Evolutionary conservation across 2,888 invertebrate species (phyloP), one percentile per base, ranked within the genome.

Genomic region (Ophioninae sp.): DNA sequence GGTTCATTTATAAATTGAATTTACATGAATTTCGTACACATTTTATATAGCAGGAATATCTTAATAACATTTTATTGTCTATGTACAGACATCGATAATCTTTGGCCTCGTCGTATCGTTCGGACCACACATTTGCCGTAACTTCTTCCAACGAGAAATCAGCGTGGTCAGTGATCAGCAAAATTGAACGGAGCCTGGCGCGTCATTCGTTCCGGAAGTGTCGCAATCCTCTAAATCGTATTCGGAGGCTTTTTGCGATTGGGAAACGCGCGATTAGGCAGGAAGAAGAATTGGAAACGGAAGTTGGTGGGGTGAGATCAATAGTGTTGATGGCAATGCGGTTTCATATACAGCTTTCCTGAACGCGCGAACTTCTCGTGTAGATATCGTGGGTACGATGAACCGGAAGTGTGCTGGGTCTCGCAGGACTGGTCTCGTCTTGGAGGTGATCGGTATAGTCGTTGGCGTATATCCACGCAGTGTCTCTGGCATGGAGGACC

Each of bases 271-370:
- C 10, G 59, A 56, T 51, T 56, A 67, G 41, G 64, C 39, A 44
- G 59, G 51, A 51, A 51, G 81, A 64, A 68, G 64, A 23, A 77
- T 73, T 68, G 61, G 67, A 79, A 61, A 61, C 67, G 79, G 81
- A 79, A 76, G 79, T 76, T 74, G 68, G 51, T 67, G 17, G 6
- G 64, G 8, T 44, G 44, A 30, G 30, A 30, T 30, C 30, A 3
- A 30, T 68, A 65, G 61, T n/a, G 76, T 69, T 80, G 78, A 85
- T 10, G 72, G 59, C 44, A 58, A 61, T 41, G 58, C 22, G 56
- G 30, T 76, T 83, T 88, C 90, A 92, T 92, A 92, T 92, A 91
- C 91, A 92, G 82, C 92, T 92, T 80, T 92, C 92, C 78, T 92
- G 92, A 51, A 92, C 89, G 64, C 91, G 89, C 73, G 89, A 88